A percentile compares a stretch with the other conserved stretches of the same genome.
Evolutionary conservation across 1,140 invertebrate species (phyloP).

Genomic region (Gonatopus flavifemur): DNA sequence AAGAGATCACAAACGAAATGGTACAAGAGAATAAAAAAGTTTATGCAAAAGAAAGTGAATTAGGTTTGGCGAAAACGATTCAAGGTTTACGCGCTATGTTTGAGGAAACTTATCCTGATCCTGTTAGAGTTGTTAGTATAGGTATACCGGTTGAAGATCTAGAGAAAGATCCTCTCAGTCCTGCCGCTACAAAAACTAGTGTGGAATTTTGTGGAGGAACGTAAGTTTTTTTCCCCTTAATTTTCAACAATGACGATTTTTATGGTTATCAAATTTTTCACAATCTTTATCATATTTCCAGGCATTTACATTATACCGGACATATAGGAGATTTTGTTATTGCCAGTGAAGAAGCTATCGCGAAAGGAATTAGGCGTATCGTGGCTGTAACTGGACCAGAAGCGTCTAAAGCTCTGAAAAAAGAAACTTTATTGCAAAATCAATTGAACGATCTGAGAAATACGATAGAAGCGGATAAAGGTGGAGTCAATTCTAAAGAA

Average conservation of each 20-base stretch:
- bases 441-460: conserved; percentile 70
- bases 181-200: conserved; percentile 80
- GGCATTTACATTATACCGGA: conserved; percentile 83
- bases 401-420: conserved; percentile 84
- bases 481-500: conserved; percentile 65
- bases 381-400: conserved; percentile 95
- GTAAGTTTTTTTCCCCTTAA: conserved; percentile 51
- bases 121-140: conserved; percentile 94
- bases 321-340: conserved; percentile 96
- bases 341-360: conserved; percentile 96
- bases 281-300: conserved; percentile 51
- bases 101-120: conserved; percentile 98
- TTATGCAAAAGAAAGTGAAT: conserved; percentile 85
- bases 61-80: conserved; percentile 87
- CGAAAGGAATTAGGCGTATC: conserved; percentile 97
- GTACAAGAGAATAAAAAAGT: conserved; percentile 81
- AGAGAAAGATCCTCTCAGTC: conserved; percentile 79
- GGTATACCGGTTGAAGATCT: conserved; percentile 91
- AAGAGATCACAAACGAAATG: conserved; percentile 77
- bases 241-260: conserved; percentile 2
- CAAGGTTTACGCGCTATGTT: conserved; percentile 96
- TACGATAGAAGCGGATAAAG: conserved; percentile 63
- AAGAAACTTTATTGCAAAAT: conserved; percentile 75
- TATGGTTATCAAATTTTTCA: conserved; percentile 19
- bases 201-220: conserved; percentile 99